Percentiles rank a stretch among this genome's conserved stretches.
phyloP scores from a whole-genome alignment of 2,797 vertebrate genomes.

The Acanthis flammea region DNA sequence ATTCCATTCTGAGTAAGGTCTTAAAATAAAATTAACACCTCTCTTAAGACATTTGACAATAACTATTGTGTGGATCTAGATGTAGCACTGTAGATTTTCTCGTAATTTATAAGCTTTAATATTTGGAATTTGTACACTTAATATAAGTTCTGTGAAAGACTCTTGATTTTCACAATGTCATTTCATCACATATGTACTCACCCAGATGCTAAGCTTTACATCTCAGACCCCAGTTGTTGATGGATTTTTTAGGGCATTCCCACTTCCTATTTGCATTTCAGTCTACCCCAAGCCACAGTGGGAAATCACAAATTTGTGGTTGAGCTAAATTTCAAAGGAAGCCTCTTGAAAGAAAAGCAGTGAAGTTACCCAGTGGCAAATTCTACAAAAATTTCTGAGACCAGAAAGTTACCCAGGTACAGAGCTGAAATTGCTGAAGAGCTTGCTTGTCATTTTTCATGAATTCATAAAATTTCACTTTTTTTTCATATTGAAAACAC shows the following conservation, averaged over 20 bases:
- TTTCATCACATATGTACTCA: not conserved
- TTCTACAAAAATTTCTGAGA: not conserved
- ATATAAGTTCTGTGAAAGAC: not conserved
- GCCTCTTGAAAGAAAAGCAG: not conserved
- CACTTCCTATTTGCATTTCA: not conserved
- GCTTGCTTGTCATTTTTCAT: not conserved
- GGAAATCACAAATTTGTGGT: not conserved
- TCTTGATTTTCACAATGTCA: not conserved
- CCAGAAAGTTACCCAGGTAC: not conserved
- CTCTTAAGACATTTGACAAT: not conserved
- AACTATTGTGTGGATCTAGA: constrained; percentile 10
- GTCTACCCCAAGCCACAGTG: not conserved
- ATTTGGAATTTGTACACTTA: not conserved
- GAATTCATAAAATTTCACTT: not conserved
- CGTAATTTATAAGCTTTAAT: not conserved
- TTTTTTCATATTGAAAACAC: not conserved
- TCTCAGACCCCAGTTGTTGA: not conserved
- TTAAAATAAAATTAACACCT: constrained; percentile 37
- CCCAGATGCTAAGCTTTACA: not conserved
- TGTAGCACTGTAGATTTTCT: not conserved
- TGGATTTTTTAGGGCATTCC: not conserved
- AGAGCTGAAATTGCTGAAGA: not conserved
- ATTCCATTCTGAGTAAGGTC: not conserved
- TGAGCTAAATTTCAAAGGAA: not conserved
- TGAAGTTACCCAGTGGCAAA: not conserved